A percentile compares a stretch with the other conserved stretches of the same genome.
Conservation (phyloP, 2,888 invertebrate genomes). For the Mythimna ferrago region DNA sequence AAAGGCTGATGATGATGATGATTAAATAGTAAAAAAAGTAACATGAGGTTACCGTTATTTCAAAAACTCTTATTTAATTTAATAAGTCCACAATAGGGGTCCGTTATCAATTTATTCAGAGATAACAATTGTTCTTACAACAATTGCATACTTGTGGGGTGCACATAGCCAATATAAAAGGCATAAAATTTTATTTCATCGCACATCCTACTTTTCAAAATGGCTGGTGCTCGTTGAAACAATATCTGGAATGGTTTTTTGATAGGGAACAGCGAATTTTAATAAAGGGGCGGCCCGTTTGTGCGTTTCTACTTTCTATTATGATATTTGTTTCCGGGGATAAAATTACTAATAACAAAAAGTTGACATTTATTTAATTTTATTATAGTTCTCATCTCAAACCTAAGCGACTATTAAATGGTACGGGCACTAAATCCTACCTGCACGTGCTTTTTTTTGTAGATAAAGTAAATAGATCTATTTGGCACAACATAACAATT, state of each 20-base stretch:
- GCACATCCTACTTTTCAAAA: conserved; percentile 66
- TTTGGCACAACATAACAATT: too few relatives aligned
- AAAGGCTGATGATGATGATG: too few relatives aligned
- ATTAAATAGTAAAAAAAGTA: too few relatives aligned
- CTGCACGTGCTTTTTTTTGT: too few relatives aligned
- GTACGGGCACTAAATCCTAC: too few relatives aligned
- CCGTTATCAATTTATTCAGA: conserved; percentile 55
- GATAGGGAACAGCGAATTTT: conserved; percentile 56
- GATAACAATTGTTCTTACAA: conserved; percentile 56
- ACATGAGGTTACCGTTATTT: conserved; percentile 12
- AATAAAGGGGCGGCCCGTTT: conserved; percentile 50
- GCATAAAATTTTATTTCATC: conserved; percentile 79
- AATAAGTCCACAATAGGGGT: conserved; percentile 53
- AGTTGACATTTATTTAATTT: too few relatives aligned
- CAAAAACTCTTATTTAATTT: conserved; percentile 17
- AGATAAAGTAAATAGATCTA: too few relatives aligned
- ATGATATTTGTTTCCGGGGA: too few relatives aligned
- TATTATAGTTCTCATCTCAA: too few relatives aligned
- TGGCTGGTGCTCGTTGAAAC: conserved; percentile 52
- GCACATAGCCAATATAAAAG: conserved; percentile 74
- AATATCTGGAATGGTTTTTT: conserved; percentile 58
- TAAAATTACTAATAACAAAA: too few relatives aligned
- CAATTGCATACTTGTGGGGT: conserved; percentile 66
- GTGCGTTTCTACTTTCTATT: not conserved
- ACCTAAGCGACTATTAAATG: too few relatives aligned